Percentiles rank a stretch among this genome's conserved stretches.
These are phyloP conservation scores for Parus major DNA, from an alignment of 2,113 vertebrate species.

Conservation along the genomic window DNA sequence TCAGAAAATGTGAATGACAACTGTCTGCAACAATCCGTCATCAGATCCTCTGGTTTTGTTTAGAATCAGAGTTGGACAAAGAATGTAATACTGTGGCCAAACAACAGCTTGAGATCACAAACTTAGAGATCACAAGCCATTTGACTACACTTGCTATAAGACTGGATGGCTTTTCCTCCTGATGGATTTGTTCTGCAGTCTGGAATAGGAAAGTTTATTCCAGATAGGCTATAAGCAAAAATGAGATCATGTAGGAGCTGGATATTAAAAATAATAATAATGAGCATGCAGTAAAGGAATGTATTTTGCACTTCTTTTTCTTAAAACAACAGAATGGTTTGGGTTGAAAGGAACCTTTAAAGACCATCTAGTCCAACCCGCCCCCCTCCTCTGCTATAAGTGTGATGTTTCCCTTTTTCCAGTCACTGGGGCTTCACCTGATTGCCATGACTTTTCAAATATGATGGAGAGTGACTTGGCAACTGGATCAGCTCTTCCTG, in stretches of 20 bases:
- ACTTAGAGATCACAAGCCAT: not conserved
- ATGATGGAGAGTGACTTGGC: not conserved
- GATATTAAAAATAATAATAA: not conserved
- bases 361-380: not conserved
- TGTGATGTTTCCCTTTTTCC: not conserved
- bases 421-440: not conserved
- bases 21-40: not conserved
- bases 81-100: not conserved
- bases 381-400: rapidly evolving
- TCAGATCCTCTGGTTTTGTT: not conserved
- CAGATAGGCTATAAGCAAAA: not conserved
- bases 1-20: not conserved
- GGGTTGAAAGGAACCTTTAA: not conserved
- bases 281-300: not conserved
- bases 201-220: not conserved
- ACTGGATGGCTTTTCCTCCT: not conserved
- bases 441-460: not conserved
- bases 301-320: not conserved
- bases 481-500: not conserved
- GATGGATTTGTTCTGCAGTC: not conserved
- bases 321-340: not conserved
- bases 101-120: not conserved
- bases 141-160: not conserved
- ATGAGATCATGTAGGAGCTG: not conserved
- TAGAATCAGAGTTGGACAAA: not conserved